Conservation (phyloP, 2,888 invertebrate genomes). For the Platycheirus rosarum region DNA sequence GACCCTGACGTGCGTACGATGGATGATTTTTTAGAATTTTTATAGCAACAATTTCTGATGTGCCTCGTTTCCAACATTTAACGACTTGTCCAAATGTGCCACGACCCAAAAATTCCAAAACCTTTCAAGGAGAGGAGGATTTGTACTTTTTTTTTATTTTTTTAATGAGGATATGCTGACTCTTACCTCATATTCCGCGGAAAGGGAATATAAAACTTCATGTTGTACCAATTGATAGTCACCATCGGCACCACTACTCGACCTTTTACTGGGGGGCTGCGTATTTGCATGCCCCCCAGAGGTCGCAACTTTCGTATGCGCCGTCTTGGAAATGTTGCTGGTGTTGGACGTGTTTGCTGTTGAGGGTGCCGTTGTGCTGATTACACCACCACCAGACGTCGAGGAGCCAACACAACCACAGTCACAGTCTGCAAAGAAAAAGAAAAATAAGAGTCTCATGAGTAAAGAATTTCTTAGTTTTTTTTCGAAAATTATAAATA, state of each 20-base stretch:
- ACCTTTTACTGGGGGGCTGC: conserved; percentile 86
- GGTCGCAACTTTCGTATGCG: conserved; percentile 83
- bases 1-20: conserved; percentile 99
- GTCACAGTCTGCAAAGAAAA: conserved; percentile 79
- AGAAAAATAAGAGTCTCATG: neutral
- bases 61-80: conserved; percentile 99
- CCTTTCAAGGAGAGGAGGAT: conserved; percentile 85
- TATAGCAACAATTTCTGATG: conserved; percentile 99
- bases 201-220: conserved; percentile 98
- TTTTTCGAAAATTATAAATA: too few relatives aligned
- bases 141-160: neutral
- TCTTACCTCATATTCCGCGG: conserved; percentile 90
- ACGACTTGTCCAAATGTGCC: conserved; percentile 99
- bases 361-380: conserved; percentile 75
- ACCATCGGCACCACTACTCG: conserved; percentile 95
- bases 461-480: neutral
- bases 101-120: conserved; percentile 98
- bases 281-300: conserved; percentile 84
- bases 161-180: too few relatives aligned
- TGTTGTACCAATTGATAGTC: conserved; percentile 99
- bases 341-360: conserved; percentile 76
- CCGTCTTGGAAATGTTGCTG: conserved; percentile 82
- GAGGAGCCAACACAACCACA: conserved; percentile 82
- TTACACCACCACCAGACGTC: conserved; percentile 65
- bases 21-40: conserved; percentile 99